Evolutionary conservation across 2,797 vertebrate species (phyloP).

Genomic region (Arnoldichthys spilopterus): DNA sequence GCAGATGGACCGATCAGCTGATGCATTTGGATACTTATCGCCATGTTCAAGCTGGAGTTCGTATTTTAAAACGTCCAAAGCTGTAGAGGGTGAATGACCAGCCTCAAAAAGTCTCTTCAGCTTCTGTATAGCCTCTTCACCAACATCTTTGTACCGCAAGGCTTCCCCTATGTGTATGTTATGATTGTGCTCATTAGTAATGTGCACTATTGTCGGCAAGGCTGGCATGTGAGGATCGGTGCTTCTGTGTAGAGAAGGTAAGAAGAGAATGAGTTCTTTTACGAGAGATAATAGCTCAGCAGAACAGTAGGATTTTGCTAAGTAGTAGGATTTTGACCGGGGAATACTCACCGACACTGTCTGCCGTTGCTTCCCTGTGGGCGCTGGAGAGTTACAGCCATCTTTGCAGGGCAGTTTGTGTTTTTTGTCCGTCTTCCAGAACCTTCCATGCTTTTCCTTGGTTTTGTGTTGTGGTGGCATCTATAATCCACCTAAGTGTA

Average conservation of each 20-base stretch:
- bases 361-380: constrained; percentile 47
- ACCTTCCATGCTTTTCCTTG: constrained; percentile 40
- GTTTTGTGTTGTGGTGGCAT: constrained; percentile 60
- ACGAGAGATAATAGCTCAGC: constrained; percentile 25
- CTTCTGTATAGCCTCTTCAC: constrained; percentile 53
- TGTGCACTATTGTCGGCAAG: constrained; percentile 48
- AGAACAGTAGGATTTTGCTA: not conserved
- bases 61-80: constrained; percentile 54
- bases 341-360: constrained; percentile 27
- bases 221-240: constrained; percentile 55
- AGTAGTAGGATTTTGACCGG: not conserved
- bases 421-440: constrained; percentile 50
- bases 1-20: constrained; percentile 52
- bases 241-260: constrained; percentile 19
- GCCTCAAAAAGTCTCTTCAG: constrained; percentile 55
- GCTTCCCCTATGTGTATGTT: constrained; percentile 43
- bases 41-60: constrained; percentile 56
- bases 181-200: constrained; percentile 58
- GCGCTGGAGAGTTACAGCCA: constrained; percentile 55
- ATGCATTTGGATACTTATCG: constrained; percentile 48
- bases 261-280: not conserved
- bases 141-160: constrained; percentile 55
- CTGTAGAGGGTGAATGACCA: constrained; percentile 57
- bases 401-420: constrained; percentile 58
- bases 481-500: constrained; percentile 53